Base-by-base conservation (phyloP, 37 sponge, comb jelly and placozoan genomes). In the Halisarca cf. caerulea region DNA sequence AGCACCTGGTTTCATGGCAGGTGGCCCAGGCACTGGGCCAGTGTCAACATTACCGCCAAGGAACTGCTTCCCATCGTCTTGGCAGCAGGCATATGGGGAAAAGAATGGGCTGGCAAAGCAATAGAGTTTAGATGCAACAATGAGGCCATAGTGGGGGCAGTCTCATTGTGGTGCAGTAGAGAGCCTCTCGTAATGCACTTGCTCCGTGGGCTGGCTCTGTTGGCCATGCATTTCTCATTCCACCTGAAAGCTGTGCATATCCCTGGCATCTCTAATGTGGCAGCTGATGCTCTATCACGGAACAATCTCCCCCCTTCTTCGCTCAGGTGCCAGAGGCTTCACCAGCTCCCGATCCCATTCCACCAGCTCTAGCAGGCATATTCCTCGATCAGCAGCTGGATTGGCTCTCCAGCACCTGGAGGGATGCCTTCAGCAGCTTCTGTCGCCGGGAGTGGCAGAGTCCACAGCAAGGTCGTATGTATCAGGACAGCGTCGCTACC, bases 391-490 rank as follows among this genome's bases (percentile, higher is more conserved):
- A 11, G 11, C n/a, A 62, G 5, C 64, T 23, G 30, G 64, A 62
- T 28, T 62, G 64, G 64, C 9, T 62, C 25, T 62, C 64, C 30
- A 62, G 64, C n/a, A 23, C 25, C 30, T 62, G 64, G 64, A 62
- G 64, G 30, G 30, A 6, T 6, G 30, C 4, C 30, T 62, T 62
- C 64, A 62, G 64, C 0, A 20, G 0, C 23, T 70, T 34, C 1
- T 64, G 8, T 5, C 69, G 27, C 7, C 42, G 5, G 42, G 77
- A 8, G 18, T 91, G 58, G 91, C 91, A 24, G 71, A 55, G 34
- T 88, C 92, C 53, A 88, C 92, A 18, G 59, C 64, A 5, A 7
- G 64, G 18, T 30, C 64, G 7, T 74, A 74, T 74, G 45, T 17
- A 7, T 74, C 77, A 9, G 77, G 77, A 2, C 77, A 74, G 45